Evolutionary conservation across 2,797 vertebrate genomes (phyloP).

Genomic region (Pseudochirops cupreus): DNA sequence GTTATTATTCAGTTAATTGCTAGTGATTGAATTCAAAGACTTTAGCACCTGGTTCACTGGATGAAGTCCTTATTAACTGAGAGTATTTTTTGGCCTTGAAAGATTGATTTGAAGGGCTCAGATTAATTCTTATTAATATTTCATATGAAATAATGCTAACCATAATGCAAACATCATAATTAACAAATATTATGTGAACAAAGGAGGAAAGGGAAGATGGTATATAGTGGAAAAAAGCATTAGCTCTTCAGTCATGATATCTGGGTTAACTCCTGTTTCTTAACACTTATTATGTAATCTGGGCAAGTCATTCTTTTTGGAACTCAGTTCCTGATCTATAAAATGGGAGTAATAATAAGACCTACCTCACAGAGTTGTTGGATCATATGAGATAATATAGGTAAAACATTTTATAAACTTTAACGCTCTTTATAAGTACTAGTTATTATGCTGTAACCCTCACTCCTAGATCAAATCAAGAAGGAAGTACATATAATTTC

Average conservation of each 20-base stretch:
- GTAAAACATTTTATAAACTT: background rate
- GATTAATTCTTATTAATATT: background rate
- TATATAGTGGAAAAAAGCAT: background rate
- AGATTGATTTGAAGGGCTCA: background rate
- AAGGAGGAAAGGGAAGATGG: background rate
- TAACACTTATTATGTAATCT: background rate
- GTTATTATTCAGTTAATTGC: background rate
- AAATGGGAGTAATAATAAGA: background rate
- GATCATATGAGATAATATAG: background rate
- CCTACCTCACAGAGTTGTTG: background rate
- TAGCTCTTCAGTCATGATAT: background rate
- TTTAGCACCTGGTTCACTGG: background rate
- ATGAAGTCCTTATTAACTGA: background rate
- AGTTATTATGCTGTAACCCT: background rate
- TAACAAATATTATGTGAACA: background rate
- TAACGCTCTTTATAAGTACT: background rate
- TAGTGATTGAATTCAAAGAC: background rate
- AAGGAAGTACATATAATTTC: background rate
- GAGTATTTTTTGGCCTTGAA: background rate
- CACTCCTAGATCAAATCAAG: background rate
- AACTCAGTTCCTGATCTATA: background rate
- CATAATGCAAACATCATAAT: background rate
- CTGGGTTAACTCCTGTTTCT: background rate
- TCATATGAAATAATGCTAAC: background rate
- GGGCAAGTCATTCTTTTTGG: background rate